Evolutionary conservation across 1,140 invertebrate species (phyloP), one percentile per base, ranked within the genome.

Genomic region (Glossosoma conforme): DNA sequence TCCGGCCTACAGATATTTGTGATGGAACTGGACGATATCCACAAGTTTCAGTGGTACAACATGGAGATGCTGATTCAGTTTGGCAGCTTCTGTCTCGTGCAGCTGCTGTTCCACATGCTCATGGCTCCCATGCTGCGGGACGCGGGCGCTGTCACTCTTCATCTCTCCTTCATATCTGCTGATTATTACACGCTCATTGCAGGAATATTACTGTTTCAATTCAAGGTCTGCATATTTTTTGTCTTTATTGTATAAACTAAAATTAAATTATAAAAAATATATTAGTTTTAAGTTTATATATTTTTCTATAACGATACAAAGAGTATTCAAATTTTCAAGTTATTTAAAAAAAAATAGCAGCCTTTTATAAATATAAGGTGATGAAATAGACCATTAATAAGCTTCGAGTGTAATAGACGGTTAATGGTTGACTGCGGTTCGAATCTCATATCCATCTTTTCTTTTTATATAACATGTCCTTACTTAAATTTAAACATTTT

Each of bases 131-230:
- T 91, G 62, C 72, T 93, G 52, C 77, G 82, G 61, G 78, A 87
- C 61, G 87, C 87, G 15, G 87, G 87, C 11, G 86, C 90, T 14
- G 86, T 90, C 13, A 81, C 87, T 38, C 70, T 91, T 58, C 91
- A 93, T 65, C 70, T 94, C 13, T 86, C 88, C 3, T 79, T 93
- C 45, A 70, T 93, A 18, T 88, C 89, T 1, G 81, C 90, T 0
- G 89, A 93, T 70, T 92, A 91, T 65, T 93, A 91, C 68, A 84
- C 89, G 25, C 77, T 92, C 28, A 77, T 93, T 44, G 77, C 83
- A 50, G 89, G 89, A 55, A 83, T 92, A 61, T 77, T 85, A 58
- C 75, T 91, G 50, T 90, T 91, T 66, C 80, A 87, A 46, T 91
- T 89, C 68, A 84, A 89, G 78, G 89, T 91, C 70, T 71, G 65